Evolutionary conservation across 2,888 invertebrate species (phyloP).

Genomic region (Tholera decimalis): DNA sequence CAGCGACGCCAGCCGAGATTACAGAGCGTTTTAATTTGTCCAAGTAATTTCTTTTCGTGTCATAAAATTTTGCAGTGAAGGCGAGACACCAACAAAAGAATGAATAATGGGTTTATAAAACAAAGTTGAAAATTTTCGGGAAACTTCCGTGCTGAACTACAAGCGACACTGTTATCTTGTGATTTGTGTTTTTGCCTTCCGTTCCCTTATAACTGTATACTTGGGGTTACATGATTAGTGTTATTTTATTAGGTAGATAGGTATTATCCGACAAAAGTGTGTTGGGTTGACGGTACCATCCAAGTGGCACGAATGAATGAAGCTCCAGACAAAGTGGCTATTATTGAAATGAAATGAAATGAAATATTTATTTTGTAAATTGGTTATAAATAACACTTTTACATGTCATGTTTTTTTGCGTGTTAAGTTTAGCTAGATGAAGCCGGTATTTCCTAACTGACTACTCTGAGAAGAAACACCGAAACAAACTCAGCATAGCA

Average conservation of each 20-base stretch:
- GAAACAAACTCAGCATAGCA: too few species aligned
- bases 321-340: not conserved
- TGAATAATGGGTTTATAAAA: slow-evolving; percentile 89
- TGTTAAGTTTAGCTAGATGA: too few species aligned
- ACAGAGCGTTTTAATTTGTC: slow-evolving; percentile 86
- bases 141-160: slow-evolving; percentile 83
- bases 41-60: slow-evolving; percentile 86
- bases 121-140: slow-evolving; percentile 87
- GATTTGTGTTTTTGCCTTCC: slow-evolving; percentile 83
- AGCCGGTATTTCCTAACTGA: too few species aligned
- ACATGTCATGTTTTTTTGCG: too few species aligned
- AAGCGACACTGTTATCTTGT: slow-evolving; percentile 80
- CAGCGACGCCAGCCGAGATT: slow-evolving; percentile 72
- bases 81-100: slow-evolving; percentile 87
- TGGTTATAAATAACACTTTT: too few species aligned
- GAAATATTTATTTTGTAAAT: too few species aligned
- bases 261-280: not conserved
- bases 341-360: too few species aligned
- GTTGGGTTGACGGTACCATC: not conserved
- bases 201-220: slow-evolving; percentile 57
- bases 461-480: too few species aligned
- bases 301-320: not conserved
- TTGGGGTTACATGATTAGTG: slow-evolving; percentile 45
- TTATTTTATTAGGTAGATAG: slow-evolving; percentile 25
- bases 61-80: slow-evolving; percentile 86